phyloP scores from a whole-genome alignment of 2,797 vertebrate species.

The Hydrocynus forskahlii region DNA sequence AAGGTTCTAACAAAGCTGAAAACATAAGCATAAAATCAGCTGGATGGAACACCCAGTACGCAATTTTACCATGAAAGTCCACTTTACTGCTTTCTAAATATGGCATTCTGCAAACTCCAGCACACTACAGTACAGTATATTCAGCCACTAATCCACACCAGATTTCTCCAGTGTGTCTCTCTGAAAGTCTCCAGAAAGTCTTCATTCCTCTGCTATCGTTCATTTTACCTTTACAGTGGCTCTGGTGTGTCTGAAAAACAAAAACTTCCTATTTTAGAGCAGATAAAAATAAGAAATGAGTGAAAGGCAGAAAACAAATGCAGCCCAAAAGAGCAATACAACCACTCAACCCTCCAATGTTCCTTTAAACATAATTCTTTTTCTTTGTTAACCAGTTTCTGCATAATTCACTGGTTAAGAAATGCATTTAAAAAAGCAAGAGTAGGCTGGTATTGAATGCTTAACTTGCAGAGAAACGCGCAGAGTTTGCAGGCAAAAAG shows the following conservation, averaged over 20 bases:
- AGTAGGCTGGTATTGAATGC: too few species aligned
- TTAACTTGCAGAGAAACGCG: too few species aligned
- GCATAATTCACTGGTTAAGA: too few species aligned
- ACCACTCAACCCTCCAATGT: not conserved
- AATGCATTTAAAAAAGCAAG: too few species aligned
- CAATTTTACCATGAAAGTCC: too few species aligned
- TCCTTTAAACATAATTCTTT: constrained; percentile 10
- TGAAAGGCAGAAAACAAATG: constrained; percentile 6
- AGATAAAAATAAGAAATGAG: too few species aligned
- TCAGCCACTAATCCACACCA: constrained; percentile 23
- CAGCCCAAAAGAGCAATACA: constrained; percentile 37
- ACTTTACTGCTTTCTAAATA: too few species aligned
- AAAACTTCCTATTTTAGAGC: constrained; percentile 23
- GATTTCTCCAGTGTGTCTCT: not conserved
- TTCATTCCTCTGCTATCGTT: not conserved
- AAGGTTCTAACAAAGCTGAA: too few species aligned
- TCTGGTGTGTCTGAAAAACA: constrained; percentile 38
- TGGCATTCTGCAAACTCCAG: not conserved
- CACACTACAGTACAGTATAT: not conserved
- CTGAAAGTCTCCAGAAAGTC: too few species aligned
- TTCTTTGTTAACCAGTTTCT: constrained; percentile 8
- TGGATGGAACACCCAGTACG: too few species aligned
- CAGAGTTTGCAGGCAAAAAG: too few species aligned
- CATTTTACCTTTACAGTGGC: constrained; percentile 19
- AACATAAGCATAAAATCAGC: too few species aligned